Evolutionary conservation across 2,113 vertebrate species (phyloP), one percentile per base, ranked within the genome.

Genomic region (Tachuris rubrigastra): DNA sequence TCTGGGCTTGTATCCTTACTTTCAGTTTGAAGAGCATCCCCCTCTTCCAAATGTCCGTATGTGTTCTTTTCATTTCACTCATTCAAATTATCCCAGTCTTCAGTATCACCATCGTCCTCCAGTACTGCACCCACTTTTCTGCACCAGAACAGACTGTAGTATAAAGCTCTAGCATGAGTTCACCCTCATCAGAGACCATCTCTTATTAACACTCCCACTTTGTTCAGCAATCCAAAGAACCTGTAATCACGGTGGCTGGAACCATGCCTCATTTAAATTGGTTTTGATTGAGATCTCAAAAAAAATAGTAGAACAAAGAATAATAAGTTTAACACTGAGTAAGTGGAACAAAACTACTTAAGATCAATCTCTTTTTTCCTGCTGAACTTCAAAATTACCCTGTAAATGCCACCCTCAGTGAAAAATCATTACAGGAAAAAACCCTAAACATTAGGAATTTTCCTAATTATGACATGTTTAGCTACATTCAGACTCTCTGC

Each of bases 381-480:
- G 17, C 27, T 86, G 89, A 92, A 89, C 83, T 97, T 85, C 92
- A 94, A 96, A 97, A 97, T 97, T 97, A 95, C 42, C 39, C 72
- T 89, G 47, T 85, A 94, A 93, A 92, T 92, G 41, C 59, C 65
- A 82, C 79, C 59, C 67, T 91, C 74, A 12, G 60, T 1, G 31
- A 68, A 74, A 93, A 94, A 85, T 37, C 85, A 84, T 71, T 93
- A 60, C 3, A 80, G 42, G 37, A 63, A 90, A 87, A 84, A 87
- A 44, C 0, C 5, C 39, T 78, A 93, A 93, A 65, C 25, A 85
- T 72, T 41, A 78, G 72, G 42, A 74, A 81, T 93, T 89, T 95
- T 87, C 73, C 82, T 96, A 89, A 95, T 93, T 87, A 52, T 60
- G 24, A 28, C 59, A 60, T 11, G 44, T 84, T 96, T 76, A 92